phyloP scores from a whole-genome alignment of 2,113 vertebrate genomes.

The Serilophus lunatus region DNA sequence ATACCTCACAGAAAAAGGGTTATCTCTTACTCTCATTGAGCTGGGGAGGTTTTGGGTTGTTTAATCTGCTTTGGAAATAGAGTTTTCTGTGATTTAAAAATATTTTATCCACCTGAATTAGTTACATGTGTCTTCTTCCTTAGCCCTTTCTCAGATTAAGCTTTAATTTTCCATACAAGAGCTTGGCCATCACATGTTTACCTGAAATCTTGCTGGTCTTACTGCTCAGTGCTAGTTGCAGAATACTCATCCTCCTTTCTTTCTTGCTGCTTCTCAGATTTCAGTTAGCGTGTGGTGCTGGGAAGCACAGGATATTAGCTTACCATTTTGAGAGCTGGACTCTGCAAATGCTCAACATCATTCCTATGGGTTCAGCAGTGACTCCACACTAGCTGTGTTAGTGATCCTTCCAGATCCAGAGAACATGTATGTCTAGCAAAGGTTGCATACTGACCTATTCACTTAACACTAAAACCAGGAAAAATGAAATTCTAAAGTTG shows the following conservation, averaged over 20 bases:
- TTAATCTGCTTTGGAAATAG: neutral
- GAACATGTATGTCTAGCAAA: accelerated
- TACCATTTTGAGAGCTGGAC: neutral
- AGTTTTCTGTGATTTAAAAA: neutral
- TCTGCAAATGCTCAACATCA: neutral
- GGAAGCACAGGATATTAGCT: neutral
- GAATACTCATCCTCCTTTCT: neutral
- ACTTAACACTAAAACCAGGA: neutral
- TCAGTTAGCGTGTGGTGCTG: neutral
- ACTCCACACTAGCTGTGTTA: neutral
- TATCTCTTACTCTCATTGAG: neutral
- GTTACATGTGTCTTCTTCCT: neutral
- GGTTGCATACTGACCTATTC: neutral
- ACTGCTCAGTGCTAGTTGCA: neutral
- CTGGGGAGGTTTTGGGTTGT: accelerated
- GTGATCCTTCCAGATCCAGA: neutral
- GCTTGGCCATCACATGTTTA: neutral
- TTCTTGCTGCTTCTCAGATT: neutral
- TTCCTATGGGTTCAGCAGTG: neutral
- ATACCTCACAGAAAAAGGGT: neutral
- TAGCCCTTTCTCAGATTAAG: neutral
- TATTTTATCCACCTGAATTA: neutral
- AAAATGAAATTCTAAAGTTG: neutral
- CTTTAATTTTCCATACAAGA: neutral
- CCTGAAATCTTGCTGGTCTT: neutral